phyloP scores from a whole-genome alignment of 2,888 invertebrate genomes.

The Imbricaverruca yamaguchii region DNA sequence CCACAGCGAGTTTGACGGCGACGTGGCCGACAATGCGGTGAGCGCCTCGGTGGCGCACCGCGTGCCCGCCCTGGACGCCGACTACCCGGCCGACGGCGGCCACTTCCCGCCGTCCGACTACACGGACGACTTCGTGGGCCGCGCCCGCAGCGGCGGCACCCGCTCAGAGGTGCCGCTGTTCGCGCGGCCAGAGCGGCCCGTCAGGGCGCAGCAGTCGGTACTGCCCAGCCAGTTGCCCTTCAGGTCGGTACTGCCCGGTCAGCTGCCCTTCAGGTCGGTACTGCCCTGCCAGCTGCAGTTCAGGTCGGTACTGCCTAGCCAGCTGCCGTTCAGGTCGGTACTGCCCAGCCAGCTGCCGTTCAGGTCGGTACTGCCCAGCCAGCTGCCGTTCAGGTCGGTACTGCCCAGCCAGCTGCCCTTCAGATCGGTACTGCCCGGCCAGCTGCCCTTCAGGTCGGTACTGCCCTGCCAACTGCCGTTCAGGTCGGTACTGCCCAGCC shows the following conservation, averaged over 20 bases:
- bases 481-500: too few relatives aligned
- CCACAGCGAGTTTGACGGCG: neutral
- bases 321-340: too few relatives aligned
- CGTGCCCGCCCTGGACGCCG: neutral
- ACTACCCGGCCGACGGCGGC: neutral
- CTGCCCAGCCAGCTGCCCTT: too few relatives aligned
- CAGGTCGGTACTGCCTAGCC: too few relatives aligned
- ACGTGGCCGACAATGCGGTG: neutral
- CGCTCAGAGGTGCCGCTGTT: neutral
- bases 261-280: neutral
- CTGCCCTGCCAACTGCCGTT: too few relatives aligned
- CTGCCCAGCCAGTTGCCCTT: neutral
- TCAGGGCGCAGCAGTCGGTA: neutral
- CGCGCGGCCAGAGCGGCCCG: neutral
- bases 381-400: too few relatives aligned
- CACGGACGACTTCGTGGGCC: neutral
- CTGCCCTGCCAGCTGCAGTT: neutral
- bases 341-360: too few relatives aligned
- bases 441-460: too few relatives aligned
- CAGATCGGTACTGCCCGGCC: too few relatives aligned
- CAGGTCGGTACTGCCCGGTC: neutral
- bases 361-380: too few relatives aligned
- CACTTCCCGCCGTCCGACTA: constrained; percentile 5
- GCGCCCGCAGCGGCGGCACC: neutral
- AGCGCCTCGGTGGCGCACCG: neutral